Evolutionary conservation across 1,140 invertebrate genomes (phyloP), one percentile per base, ranked within the genome.

Genomic region (Pinna nobilis): DNA sequence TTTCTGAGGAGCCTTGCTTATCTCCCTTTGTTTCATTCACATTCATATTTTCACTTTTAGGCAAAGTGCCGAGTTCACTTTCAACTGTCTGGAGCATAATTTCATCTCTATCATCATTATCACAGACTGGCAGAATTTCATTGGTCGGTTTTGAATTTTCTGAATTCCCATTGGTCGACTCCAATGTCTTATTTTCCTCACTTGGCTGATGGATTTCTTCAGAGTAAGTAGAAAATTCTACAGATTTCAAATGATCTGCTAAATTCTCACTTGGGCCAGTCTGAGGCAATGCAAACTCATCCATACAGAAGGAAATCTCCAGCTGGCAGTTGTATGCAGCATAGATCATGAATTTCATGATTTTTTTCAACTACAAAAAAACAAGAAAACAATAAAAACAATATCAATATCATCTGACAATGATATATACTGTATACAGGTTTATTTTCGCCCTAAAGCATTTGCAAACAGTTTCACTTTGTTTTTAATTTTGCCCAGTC

Each of bases 271-370:
- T 15, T 18, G 30, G 6, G 13, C 37, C 50, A 30, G 67, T 49
- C 44, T 70, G 55, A 23, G 94, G 91, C 55, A 91, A 90, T 0
- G 94, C 94, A 83, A 93, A 94, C 77, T 95, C 93, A 81, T 96
- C 96, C 88, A 95, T 93, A 28, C 98, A 90, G 87, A 97, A 98
- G 0, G 96, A 94, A 80, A 94, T 94, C 90, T 99, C 97, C 4
- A 98, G 88, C 66, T 95, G 92, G 92, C 95, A 96, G 77, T 97
- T 97, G 84, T 98, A 98, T n/a, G 93, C 92, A 0, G 95, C 93
- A 81, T 96, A 95, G 0, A 97, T 91, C 90, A 97, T 92, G 74
- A 94, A 94, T 25, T 92, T 93, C 0, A 94, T 92, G 0, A 98
- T 94, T 69, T 92, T 91, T 87, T 98, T 98, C 0, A 98, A 88